phyloP scores from a whole-genome alignment of 2,113 vertebrate species.

The Agapornis roseicollis region DNA sequence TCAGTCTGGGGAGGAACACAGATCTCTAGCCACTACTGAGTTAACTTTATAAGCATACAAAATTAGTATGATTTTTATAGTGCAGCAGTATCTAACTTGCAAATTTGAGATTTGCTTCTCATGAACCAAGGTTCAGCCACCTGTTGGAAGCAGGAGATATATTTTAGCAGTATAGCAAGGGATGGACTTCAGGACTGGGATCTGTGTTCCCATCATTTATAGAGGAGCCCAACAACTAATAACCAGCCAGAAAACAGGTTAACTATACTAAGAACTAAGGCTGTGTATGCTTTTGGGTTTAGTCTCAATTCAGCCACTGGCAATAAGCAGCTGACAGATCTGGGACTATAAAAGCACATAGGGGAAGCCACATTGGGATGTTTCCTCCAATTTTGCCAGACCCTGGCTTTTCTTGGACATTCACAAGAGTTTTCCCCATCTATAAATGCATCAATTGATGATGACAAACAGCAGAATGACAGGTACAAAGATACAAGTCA shows the following conservation, averaged over 20 bases:
- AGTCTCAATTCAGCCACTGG: not conserved
- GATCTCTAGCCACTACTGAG: not conserved
- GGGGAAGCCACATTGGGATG: not conserved
- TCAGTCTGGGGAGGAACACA: not conserved
- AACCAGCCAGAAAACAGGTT: not conserved
- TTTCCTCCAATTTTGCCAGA: not conserved
- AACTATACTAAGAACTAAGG: not conserved
- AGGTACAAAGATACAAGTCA: not conserved
- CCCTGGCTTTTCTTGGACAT: not conserved
- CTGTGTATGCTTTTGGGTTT: accelerated
- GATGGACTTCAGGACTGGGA: not conserved
- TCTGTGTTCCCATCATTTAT: not conserved
- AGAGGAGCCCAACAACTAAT: not conserved
- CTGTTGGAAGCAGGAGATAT: not conserved
- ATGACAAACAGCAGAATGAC: not conserved
- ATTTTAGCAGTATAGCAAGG: not conserved
- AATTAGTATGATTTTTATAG: not conserved
- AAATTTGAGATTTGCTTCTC: not conserved
- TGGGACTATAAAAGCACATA: not conserved
- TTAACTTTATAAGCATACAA: not conserved
- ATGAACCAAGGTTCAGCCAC: not conserved
- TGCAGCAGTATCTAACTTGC: not conserved
- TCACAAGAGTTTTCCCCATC: not conserved
- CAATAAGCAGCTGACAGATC: not conserved
- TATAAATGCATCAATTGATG: not conserved